A percentile compares a stretch with the other conserved stretches of the same genome.
Conservation (phyloP, 2,113 vertebrate genomes). For the Ploceus nigricollis region DNA sequence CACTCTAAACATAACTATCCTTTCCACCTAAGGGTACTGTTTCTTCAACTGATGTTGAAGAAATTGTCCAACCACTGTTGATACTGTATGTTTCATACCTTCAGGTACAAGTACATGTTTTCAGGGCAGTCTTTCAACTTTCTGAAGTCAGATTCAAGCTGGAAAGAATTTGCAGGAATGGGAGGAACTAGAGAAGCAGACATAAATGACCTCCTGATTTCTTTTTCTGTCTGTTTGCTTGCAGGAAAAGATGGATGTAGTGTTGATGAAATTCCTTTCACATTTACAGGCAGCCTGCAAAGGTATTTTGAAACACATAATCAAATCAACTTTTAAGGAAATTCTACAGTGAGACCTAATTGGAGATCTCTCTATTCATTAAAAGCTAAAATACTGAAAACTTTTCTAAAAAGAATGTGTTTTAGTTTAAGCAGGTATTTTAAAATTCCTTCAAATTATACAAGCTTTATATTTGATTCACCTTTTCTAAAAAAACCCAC, state of each 20-base stretch:
- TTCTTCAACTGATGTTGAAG: not conserved
- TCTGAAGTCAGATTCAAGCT: conserved; percentile 91
- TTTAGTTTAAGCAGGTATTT: not conserved
- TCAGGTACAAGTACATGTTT: conserved; percentile 85
- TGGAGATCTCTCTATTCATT: not conserved
- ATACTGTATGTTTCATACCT: conserved; percentile 69
- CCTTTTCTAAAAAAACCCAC: not conserved
- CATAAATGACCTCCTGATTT: not conserved
- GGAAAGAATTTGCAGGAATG: conserved; percentile 87
- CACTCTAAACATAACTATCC: not conserved
- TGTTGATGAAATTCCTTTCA: not conserved
- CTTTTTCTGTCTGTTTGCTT: conserved; percentile 24
- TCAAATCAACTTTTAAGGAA: not conserved
- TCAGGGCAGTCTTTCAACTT: conserved; percentile 80
- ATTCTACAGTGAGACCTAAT: not conserved
- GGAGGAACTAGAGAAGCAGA: conserved; percentile 65
- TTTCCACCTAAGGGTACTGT: not conserved
- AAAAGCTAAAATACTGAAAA: not conserved
- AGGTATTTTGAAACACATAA: not conserved
- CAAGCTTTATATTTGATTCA: not conserved
- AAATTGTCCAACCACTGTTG: not conserved
- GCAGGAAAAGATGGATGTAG: not conserved
- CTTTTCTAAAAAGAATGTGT: fast-evolving
- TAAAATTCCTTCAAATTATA: not conserved
- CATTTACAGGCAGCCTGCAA: conserved; percentile 17